Evolutionary conservation across 2,888 invertebrate genomes (phyloP), one percentile per base, ranked within the genome.

Genomic region (Mayetiola destructor): DNA sequence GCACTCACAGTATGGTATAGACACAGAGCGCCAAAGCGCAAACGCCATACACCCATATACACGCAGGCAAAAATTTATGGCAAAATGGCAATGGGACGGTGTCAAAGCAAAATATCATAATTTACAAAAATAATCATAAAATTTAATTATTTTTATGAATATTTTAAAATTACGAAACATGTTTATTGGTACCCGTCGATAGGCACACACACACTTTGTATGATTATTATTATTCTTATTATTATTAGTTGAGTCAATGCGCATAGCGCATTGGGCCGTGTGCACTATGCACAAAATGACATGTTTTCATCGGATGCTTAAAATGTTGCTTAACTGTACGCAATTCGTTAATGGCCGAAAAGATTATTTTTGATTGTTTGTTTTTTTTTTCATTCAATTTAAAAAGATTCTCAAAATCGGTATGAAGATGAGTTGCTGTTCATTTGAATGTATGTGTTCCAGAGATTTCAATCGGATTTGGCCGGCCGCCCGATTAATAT

Each of bases 41-140:
- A n/a, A n/a, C n/a, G n/a, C n/a, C n/a, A n/a, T n/a, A n/a, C n/a
- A n/a, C n/a, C n/a, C n/a, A n/a, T n/a, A n/a, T n/a, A n/a, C n/a
- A n/a, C n/a, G n/a, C n/a, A 23, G 27, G 21, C 5, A 27, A 27
- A 27, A 48, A 48, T 48, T 48, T 48, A 48, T 48, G 48, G 16
- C n/a, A 10, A 48, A n/a, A n/a, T 48, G 9, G 48, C 48, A 48
- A 48, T 48, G 23, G 27, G 48, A 48, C 48, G 27, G 27, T 48
- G 48, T 48, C 48, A 48, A 48, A 48, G 27, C 27, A n/a, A 48
- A 48, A 48, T 48, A 48, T 27, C 27, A 48, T 48, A 27, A 23
- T 48, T 48, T 48, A 48, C 27, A 27, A 48, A 48, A 27, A 48
- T 48, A 48, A 48, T 48, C 48, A 27, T 48, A 48, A 48, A 48